A percentile compares a stretch with the other conserved stretches of the same genome.
Evolutionary conservation across 2,797 vertebrate species (phyloP).

Genomic region (Cygnus olor): DNA sequence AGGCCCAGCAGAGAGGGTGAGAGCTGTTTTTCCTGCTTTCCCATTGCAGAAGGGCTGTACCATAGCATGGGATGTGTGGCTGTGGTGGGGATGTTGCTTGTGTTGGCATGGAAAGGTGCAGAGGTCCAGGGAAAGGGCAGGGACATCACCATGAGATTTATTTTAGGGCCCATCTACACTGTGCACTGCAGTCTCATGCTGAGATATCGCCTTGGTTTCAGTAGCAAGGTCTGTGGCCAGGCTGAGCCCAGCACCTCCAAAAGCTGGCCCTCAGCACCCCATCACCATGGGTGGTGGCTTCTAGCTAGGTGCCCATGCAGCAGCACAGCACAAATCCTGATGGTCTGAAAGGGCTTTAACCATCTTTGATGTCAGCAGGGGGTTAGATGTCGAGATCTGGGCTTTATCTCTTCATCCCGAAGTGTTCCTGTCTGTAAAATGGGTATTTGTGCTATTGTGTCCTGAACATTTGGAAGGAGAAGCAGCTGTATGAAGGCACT

Average conservation of each 20-base stretch:
- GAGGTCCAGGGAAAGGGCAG: accelerated
- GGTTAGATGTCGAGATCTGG: background rate
- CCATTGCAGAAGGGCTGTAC: accelerated
- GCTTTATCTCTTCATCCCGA: background rate
- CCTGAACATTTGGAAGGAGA: background rate
- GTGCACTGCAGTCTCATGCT: accelerated
- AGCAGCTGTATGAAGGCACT: background rate
- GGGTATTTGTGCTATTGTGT: background rate
- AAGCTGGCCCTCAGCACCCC: background rate
- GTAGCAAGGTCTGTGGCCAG: background rate
- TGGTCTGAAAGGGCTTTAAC: background rate
- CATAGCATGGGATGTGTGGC: accelerated
- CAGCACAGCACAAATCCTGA: background rate
- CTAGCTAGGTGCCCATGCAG: background rate
- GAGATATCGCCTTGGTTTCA: background rate
- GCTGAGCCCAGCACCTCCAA: background rate
- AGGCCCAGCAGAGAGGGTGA: background rate
- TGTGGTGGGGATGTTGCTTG: background rate
- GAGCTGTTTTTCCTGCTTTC: background rate
- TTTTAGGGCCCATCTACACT: background rate
- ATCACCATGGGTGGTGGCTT: background rate
- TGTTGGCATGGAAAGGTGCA: accelerated
- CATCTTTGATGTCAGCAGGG: background rate
- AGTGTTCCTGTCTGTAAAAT: background rate
- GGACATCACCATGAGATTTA: background rate